Conservation (phyloP, 2,113 vertebrate genomes). For the Tachysurus vachellii region DNA sequence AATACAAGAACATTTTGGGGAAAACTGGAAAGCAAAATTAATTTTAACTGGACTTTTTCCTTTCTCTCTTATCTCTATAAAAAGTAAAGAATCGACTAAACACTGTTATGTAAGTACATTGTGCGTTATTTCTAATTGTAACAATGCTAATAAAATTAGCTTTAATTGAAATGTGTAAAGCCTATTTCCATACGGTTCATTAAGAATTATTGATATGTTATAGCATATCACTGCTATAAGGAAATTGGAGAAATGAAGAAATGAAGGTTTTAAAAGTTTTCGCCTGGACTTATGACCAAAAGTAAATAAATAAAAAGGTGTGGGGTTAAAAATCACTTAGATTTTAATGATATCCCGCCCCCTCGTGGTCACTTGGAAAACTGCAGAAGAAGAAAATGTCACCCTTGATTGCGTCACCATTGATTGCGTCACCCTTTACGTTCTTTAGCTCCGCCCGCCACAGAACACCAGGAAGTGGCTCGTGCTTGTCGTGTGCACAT, state of each 20-base stretch:
- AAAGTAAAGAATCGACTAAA: background rate
- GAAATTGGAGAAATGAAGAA: no score
- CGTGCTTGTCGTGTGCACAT: background rate
- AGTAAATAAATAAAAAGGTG: background rate
- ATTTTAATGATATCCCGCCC: background rate
- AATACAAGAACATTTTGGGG: background rate
- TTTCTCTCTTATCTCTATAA: background rate
- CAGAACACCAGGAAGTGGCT: background rate
- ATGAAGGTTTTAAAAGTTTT: no score
- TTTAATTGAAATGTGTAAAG: background rate
- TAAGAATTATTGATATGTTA: background rate
- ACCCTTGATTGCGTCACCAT: background rate
- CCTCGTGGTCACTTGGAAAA: background rate
- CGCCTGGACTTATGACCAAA: no score
- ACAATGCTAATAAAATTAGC: background rate
- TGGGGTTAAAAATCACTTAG: background rate
- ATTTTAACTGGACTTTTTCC: background rate
- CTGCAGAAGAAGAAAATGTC: background rate
- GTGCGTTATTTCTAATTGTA: no score
- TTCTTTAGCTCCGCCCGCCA: background rate
- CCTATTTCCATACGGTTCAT: background rate
- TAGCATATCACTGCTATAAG: no score
- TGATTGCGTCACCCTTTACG: slow-evolving; percentile 1
- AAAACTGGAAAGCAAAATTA: background rate
- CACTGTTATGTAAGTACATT: background rate